A percentile compares a stretch with the other conserved stretches of the same genome.
These are phyloP conservation scores for Erynnis tages DNA, from an alignment of 2,888 invertebrate species.

Conservation along the genomic window DNA sequence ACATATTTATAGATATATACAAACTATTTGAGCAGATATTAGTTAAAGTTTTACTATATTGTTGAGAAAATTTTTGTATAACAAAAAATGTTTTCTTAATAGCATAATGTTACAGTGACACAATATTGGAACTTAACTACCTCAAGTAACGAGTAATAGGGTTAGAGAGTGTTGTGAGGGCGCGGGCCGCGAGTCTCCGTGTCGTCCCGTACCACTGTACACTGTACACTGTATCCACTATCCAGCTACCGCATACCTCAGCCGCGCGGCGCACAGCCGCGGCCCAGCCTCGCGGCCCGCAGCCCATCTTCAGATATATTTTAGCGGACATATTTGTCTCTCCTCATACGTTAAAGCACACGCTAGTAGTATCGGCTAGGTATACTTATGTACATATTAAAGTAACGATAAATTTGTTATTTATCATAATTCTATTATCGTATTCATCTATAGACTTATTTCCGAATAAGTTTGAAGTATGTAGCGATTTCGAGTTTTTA, in stretches of 20 bases:
- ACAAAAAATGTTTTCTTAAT: constrained; percentile 64
- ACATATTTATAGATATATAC: constrained; percentile 40
- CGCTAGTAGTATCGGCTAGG: constrained; percentile 65
- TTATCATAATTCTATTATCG: constrained; percentile 73
- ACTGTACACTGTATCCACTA: too few relatives aligned
- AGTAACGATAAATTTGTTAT: constrained; percentile 71
- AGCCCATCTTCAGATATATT: constrained; percentile 51
- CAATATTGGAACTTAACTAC: constrained; percentile 74
- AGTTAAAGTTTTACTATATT: constrained; percentile 56
- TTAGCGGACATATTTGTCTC: constrained; percentile 63
- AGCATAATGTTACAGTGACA: constrained; percentile 65
- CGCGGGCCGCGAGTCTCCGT: constrained; percentile 38
- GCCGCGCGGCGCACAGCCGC: neutral
- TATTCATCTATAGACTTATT: constrained; percentile 74
- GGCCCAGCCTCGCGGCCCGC: constrained; percentile 29
- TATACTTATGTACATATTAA: constrained; percentile 71
- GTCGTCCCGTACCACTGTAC: constrained; percentile 28
- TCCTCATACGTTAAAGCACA: constrained; percentile 66
- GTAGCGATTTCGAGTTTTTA: constrained; percentile 71
- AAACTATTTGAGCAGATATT: constrained; percentile 50
- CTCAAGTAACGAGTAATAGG: constrained; percentile 73
- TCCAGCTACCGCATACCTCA: constrained; percentile 39
- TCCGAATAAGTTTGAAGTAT: constrained; percentile 70
- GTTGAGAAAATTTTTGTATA: constrained; percentile 64
- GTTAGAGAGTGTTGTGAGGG: constrained; percentile 55